These are phyloP conservation scores for Ceyx margarethae DNA, from an alignment of 2,113 vertebrate genomes.

Conservation along the genomic window DNA sequence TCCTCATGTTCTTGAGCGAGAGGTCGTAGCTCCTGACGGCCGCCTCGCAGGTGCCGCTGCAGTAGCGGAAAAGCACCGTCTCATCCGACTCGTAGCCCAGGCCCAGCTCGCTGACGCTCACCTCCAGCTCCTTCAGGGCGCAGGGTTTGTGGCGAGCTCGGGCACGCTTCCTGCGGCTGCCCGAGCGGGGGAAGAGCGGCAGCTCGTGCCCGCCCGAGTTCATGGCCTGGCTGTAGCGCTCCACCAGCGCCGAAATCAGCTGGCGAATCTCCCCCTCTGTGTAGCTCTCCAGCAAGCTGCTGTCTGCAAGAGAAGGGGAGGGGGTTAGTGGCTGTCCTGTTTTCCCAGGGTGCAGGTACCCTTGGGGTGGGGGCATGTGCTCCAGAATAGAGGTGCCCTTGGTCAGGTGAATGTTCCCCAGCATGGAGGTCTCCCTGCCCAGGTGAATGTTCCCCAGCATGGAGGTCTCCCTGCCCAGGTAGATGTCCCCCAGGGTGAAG, in stretches of 20 bases:
- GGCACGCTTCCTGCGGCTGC: conserved; percentile 84
- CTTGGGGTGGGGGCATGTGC: background rate
- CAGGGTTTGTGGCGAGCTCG: conserved; percentile 77
- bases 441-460: background rate
- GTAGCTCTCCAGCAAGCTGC: conserved; percentile 90
- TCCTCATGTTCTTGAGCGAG: conserved; percentile 83
- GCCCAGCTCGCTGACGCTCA: conserved; percentile 91
- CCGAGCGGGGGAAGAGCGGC: conserved; percentile 48
- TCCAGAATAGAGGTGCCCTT: too few relatives aligned
- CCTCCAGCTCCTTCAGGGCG: conserved; percentile 80
- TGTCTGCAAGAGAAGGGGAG: conserved; percentile 73
- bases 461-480: background rate
- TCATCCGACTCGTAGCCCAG: conserved; percentile 92
- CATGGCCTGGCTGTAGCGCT: conserved; percentile 76
- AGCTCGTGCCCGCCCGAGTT: conserved; percentile 64
- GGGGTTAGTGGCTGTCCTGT: accelerated
- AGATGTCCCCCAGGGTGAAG: too few relatives aligned
- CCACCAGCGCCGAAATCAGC: conserved; percentile 80
- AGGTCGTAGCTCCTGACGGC: conserved; percentile 89
- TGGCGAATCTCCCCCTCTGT: conserved; percentile 88
- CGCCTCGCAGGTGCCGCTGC: conserved; percentile 86
- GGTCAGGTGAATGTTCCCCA: accelerated
- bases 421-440: background rate
- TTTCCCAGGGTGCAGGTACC: too few relatives aligned
- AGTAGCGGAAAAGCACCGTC: conserved; percentile 91